Conservation (phyloP, 2,888 invertebrate genomes). For the Piscicola geometra region DNA sequence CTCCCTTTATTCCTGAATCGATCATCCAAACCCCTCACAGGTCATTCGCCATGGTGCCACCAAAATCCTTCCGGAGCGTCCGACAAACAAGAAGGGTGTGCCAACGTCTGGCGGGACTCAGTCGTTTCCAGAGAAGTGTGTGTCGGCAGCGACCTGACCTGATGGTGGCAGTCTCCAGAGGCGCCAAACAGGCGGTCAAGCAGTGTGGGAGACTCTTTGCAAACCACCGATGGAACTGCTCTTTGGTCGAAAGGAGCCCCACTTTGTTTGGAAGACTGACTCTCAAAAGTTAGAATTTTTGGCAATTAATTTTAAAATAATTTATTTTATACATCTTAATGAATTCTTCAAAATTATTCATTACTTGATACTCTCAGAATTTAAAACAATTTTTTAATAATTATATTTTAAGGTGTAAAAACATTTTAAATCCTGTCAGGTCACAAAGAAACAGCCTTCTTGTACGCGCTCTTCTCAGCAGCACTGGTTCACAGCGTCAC, state of each 20-base stretch:
- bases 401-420: background rate
- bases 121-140: constrained; percentile 53
- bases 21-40: too few species aligned
- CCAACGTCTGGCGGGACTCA: constrained; percentile 53
- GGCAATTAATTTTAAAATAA: too few species aligned
- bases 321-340: too few species aligned
- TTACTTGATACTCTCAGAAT: background rate
- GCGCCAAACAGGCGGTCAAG: constrained; percentile 53
- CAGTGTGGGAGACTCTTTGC: constrained; percentile 56
- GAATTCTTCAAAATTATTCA: too few species aligned
- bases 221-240: constrained; percentile 55
- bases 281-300: constrained; percentile 51
- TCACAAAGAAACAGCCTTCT: constrained; percentile 61
- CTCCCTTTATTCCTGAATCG: too few species aligned
- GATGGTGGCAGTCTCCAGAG: constrained; percentile 53
- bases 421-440: constrained; percentile 51
- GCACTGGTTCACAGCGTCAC: constrained; percentile 82
- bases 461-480: constrained; percentile 61
- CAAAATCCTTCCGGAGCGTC: constrained; percentile 2
- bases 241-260: constrained; percentile 51
- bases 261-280: constrained; percentile 57
- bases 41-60: constrained; percentile 5
- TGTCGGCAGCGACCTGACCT: constrained; percentile 52
- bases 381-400: background rate
- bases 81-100: constrained; percentile 23